phyloP scores from a whole-genome alignment of 2,888 invertebrate genomes.

The Noctua janthina region DNA sequence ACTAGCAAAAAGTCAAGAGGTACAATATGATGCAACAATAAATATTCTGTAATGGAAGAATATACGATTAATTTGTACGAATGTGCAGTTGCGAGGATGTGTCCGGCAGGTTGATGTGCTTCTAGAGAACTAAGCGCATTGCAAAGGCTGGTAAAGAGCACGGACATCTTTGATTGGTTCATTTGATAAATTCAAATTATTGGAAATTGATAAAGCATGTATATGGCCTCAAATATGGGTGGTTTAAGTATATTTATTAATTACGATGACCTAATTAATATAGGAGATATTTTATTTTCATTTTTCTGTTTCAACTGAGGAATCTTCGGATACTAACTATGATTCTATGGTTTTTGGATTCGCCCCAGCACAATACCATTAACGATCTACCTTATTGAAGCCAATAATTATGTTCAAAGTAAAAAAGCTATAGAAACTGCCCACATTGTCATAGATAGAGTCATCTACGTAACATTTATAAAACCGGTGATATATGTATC shows the following conservation, averaged over 20 bases:
- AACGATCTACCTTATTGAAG: not conserved
- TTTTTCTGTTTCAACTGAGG: not conserved
- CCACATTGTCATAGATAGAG: not conserved
- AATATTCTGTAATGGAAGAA: conserved; percentile 21
- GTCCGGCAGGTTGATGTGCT: conserved; percentile 5
- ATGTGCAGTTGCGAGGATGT: conserved; percentile 37
- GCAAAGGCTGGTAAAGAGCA: not conserved
- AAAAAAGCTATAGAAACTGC: not conserved
- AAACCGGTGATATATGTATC: conserved; percentile 17
- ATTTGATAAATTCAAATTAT: not conserved
- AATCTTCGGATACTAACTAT: too few species aligned
- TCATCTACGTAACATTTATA: not conserved
- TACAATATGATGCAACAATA: conserved; percentile 39
- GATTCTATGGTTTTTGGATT: not conserved
- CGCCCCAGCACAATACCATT: not conserved
- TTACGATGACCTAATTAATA: not conserved
- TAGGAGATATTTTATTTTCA: not conserved
- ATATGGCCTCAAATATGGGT: not conserved
- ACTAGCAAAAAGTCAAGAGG: conserved; percentile 17
- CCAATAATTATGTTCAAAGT: not conserved
- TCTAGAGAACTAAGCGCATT: not conserved
- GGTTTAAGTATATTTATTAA: not conserved
- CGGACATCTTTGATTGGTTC: not conserved
- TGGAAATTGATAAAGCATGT: not conserved
- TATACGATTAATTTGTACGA: conserved; percentile 23